Evolutionary conservation across 2,888 invertebrate genomes (phyloP).

Genomic region (Odontothrips loti): DNA sequence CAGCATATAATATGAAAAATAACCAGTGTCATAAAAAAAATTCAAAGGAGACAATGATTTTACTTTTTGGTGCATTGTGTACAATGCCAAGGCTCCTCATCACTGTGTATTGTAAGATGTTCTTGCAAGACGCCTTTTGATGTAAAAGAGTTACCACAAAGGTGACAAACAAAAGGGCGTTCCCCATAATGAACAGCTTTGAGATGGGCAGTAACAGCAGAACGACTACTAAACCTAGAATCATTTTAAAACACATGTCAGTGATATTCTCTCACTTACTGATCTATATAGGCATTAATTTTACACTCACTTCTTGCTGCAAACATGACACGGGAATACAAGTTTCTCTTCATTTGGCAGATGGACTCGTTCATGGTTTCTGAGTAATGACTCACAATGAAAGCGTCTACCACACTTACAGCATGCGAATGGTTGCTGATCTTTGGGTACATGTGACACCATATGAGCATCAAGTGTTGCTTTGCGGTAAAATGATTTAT

Average conservation of each 20-base stretch:
- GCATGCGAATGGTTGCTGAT: conserved; percentile 51
- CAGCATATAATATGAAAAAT: conserved; percentile 34
- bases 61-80: conserved; percentile 52
- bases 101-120: conserved; percentile 56
- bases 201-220: conserved; percentile 53
- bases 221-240: conserved; percentile 53
- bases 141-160: conserved; percentile 56
- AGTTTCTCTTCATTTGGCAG: conserved; percentile 54
- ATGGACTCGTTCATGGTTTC: conserved; percentile 53
- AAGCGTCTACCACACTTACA: conserved; percentile 52
- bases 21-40: background rate
- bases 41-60: conserved; percentile 37
- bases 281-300: background rate
- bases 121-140: conserved; percentile 56
- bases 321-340: conserved; percentile 52
- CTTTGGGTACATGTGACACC: conserved; percentile 53
- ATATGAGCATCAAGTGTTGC: conserved; percentile 52
- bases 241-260: background rate
- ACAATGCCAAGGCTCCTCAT: conserved; percentile 54
- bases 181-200: conserved; percentile 56
- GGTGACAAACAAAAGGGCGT: conserved; percentile 55
- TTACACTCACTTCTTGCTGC: conserved; percentile 52
- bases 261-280: conserved; percentile 7
- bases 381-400: conserved; percentile 50
- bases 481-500: conserved; percentile 51